These are phyloP conservation scores for Mimumesa dahlbomi DNA, from an alignment of 2,888 invertebrate genomes.

Conservation along the genomic window DNA sequence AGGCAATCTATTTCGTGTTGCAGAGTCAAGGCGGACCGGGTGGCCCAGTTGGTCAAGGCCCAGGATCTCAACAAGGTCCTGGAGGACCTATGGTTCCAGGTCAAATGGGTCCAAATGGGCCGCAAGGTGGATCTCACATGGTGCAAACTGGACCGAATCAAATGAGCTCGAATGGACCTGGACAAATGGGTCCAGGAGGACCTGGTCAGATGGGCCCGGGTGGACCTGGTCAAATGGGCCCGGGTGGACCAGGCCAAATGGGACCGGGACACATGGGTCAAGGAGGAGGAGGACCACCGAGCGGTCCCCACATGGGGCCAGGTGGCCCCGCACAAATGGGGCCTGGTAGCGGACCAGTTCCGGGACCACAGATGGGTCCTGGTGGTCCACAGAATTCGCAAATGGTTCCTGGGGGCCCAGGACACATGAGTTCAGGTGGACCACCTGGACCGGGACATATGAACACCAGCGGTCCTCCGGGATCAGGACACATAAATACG, in stretches of 20 bases:
- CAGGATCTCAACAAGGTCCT: constrained; percentile 73
- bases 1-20: too few species aligned
- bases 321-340: constrained; percentile 65
- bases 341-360: constrained; percentile 52
- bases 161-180: constrained; percentile 63
- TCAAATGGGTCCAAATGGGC: constrained; percentile 71
- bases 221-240: constrained; percentile 64
- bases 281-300: constrained; percentile 65
- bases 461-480: constrained; percentile 62
- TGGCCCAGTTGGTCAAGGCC: constrained; percentile 67
- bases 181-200: constrained; percentile 60
- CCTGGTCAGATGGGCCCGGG: constrained; percentile 67
- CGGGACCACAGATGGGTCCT: constrained; percentile 60
- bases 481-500: constrained; percentile 58
- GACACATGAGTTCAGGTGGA: constrained; percentile 54
- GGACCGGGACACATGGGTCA: constrained; percentile 61
- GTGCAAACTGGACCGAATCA: constrained; percentile 63
- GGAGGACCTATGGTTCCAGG: constrained; percentile 69
- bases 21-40: constrained; percentile 72
- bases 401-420: constrained; percentile 74
- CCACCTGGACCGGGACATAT: constrained; percentile 68
- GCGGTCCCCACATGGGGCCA: constrained; percentile 49
- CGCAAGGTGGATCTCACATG: constrained; percentile 70
- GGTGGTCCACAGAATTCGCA: constrained; percentile 68
- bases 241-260: constrained; percentile 72